A percentile compares a stretch with the other conserved stretches of the same genome.
These are phyloP conservation scores for Metopia argyrocephala DNA, from an alignment of 2,888 invertebrate species.

Conservation along the genomic window DNA sequence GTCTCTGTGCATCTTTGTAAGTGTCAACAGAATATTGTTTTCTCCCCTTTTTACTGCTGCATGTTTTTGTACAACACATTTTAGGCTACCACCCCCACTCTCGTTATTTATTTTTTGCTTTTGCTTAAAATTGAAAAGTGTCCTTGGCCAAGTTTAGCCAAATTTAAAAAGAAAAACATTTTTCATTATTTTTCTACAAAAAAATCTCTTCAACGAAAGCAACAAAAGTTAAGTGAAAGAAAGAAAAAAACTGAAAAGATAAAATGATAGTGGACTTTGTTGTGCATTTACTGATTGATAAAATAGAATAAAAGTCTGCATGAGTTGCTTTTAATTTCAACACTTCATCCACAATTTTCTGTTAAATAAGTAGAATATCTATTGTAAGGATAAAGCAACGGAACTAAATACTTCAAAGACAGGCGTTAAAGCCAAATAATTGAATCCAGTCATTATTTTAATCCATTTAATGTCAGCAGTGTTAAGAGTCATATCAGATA, in stretches of 20 bases:
- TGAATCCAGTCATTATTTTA: slow-evolving; percentile 27
- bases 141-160: slow-evolving; percentile 23
- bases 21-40: background rate
- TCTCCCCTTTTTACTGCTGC: background rate
- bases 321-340: slow-evolving; percentile 44
- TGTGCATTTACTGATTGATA: slow-evolving; percentile 23
- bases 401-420: background rate
- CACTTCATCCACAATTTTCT: slow-evolving; percentile 33
- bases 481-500: background rate
- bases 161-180: background rate
- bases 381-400: background rate
- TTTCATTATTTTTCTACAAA: background rate
- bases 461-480: slow-evolving; percentile 13
- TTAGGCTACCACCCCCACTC: background rate
- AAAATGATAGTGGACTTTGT: slow-evolving; percentile 22
- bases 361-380: slow-evolving; percentile 15
- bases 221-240: background rate
- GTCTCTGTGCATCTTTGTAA: background rate
- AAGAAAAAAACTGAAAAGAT: slow-evolving; percentile 23
- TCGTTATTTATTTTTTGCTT: background rate
- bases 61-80: background rate
- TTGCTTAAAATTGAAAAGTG: slow-evolving; percentile 7
- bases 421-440: slow-evolving; percentile 18
- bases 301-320: slow-evolving; percentile 55
- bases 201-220: background rate